Evolutionary conservation across 2,888 invertebrate species (phyloP).

Genomic region (Uloborus plumipes): DNA sequence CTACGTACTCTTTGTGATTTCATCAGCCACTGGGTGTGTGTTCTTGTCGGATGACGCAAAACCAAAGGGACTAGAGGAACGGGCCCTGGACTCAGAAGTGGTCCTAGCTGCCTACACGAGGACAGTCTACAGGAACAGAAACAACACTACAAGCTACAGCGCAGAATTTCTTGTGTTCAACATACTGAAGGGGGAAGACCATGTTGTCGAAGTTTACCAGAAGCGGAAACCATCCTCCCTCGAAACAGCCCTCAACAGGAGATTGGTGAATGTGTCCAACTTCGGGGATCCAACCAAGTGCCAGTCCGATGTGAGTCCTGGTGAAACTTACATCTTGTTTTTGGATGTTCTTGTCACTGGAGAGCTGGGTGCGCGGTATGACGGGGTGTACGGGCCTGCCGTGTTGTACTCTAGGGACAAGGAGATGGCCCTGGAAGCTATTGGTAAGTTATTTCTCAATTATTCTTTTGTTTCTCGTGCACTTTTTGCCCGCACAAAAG

Average conservation of each 20-base stretch:
- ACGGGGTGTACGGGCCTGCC: constrained; percentile 45
- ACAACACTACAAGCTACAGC: constrained; percentile 22
- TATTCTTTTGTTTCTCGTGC: no score
- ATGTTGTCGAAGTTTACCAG: constrained; percentile 41
- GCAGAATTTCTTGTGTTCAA: constrained; percentile 58
- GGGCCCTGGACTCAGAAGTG: constrained; percentile 52
- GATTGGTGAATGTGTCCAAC: constrained; percentile 53
- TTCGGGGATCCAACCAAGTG: constrained; percentile 53
- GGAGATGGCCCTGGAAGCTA: constrained; percentile 46
- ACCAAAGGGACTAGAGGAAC: constrained; percentile 41
- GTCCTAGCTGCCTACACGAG: constrained; percentile 56
- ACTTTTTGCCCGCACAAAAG: no score
- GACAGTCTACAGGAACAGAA: constrained; percentile 34
- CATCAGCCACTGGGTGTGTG: constrained; percentile 19
- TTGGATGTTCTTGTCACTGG: constrained; percentile 42
- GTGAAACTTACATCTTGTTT: constrained; percentile 56
- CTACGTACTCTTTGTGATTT: neutral
- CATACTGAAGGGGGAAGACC: constrained; percentile 48
- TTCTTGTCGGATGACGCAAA: constrained; percentile 33
- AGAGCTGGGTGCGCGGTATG: constrained; percentile 47
- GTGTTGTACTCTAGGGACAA: constrained; percentile 54
- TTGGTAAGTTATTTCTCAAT: constrained; percentile 42
- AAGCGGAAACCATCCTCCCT: constrained; percentile 31
- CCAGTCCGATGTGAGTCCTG: constrained; percentile 49
- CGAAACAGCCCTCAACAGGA: constrained; percentile 46